These are phyloP conservation scores for Bibio marci DNA, from an alignment of 2,888 invertebrate genomes.

Conservation along the genomic window DNA sequence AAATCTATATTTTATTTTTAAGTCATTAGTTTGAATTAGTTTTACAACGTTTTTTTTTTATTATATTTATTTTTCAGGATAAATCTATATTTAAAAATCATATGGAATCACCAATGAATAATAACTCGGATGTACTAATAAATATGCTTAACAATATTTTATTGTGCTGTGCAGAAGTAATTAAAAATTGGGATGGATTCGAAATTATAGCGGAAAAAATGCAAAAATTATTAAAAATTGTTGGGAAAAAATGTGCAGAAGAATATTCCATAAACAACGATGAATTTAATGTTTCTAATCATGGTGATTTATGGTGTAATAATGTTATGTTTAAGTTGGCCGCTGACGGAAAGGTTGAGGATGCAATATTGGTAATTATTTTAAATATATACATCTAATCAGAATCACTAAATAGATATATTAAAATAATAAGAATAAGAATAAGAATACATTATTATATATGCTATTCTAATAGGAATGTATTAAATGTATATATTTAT, in stretches of 20 bases:
- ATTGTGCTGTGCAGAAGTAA: neutral
- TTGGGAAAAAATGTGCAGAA: neutral
- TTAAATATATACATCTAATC: too few relatives aligned
- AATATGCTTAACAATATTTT: neutral
- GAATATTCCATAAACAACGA: neutral
- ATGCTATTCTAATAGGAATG: too few relatives aligned
- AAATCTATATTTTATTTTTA: too few relatives aligned
- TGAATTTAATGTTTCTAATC: slow-evolving; percentile 4
- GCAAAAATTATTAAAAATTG: neutral
- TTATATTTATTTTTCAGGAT: neutral
- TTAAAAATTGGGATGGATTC: neutral
- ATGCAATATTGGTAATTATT: neutral
- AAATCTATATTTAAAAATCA: neutral
- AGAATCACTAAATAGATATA: too few relatives aligned
- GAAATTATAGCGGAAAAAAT: neutral
- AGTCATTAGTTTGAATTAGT: neutral
- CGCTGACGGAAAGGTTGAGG: too few relatives aligned
- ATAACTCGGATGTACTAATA: slow-evolving; percentile 2
- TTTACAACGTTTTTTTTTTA: too few relatives aligned
- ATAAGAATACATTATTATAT: too few relatives aligned
- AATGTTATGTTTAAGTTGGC: slow-evolving; percentile 4
- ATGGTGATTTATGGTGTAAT: slow-evolving; percentile 6
- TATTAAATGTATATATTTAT: too few relatives aligned
- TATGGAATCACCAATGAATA: slow-evolving; percentile 1
- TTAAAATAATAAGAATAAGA: too few relatives aligned